A percentile compares a stretch with the other conserved stretches of the same genome.
Evolutionary conservation across 2,113 vertebrate genomes (phyloP).

Genomic region (Heterocephalus glaber): DNA sequence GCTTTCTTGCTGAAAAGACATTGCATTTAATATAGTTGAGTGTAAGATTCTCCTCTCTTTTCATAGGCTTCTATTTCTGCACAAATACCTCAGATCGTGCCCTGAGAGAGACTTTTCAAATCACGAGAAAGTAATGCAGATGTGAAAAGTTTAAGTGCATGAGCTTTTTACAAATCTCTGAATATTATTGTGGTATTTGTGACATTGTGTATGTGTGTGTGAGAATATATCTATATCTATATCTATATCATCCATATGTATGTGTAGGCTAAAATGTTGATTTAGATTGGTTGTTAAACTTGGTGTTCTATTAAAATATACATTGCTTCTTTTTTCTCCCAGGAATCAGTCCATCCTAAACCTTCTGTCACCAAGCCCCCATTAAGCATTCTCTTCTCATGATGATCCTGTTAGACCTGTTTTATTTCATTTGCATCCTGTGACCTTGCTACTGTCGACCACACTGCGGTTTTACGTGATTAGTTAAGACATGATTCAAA

Average conservation of each 20-base stretch:
- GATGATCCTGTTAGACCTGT: not conserved
- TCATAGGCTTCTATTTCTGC: not conserved
- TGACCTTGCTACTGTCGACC: not conserved
- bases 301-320: not conserved
- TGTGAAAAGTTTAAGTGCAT: not conserved
- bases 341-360: not conserved
- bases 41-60: not conserved
- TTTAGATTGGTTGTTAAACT: not conserved
- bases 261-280: not conserved
- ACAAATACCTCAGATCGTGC: not conserved
- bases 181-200: not conserved
- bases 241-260: rapidly evolving
- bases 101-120: not conserved
- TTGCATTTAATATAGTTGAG: not conserved
- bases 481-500: not conserved
- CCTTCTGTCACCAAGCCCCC: not conserved
- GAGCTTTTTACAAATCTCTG: not conserved
- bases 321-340: not conserved
- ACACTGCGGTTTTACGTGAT: not conserved
- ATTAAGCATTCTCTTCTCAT: not conserved
- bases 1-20: conserved; percentile 45
- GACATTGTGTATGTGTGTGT: rapidly evolving
- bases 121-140: not conserved
- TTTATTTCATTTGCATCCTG: not conserved
- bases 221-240: rapidly evolving